phyloP scores from a whole-genome alignment of 1,140 invertebrate genomes.

The Sipha flava region DNA sequence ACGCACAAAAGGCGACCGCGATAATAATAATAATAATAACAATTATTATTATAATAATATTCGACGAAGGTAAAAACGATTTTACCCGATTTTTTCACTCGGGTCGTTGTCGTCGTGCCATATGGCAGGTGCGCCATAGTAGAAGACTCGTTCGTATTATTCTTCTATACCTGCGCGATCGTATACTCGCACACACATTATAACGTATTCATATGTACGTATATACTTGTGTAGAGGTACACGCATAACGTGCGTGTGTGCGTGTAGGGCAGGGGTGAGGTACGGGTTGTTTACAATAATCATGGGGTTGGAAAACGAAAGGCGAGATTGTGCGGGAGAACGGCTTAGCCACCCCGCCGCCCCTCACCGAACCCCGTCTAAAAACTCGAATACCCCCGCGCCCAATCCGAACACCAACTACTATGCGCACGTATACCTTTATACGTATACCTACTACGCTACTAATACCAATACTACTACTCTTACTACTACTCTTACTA shows the following conservation, averaged over 20 bases:
- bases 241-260: background rate
- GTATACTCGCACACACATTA: background rate
- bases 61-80: background rate
- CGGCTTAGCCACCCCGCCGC: background rate
- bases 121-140: slow-evolving; percentile 15
- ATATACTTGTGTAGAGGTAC: background rate
- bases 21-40: background rate
- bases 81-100: background rate
- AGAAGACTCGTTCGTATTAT: background rate
- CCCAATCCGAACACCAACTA: background rate
- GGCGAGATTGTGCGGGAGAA: slow-evolving; percentile 19
- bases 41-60: background rate
- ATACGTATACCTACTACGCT: too few relatives aligned
- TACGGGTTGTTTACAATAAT: slow-evolving; percentile 20
- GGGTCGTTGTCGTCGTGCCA: background rate
- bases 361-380: background rate
- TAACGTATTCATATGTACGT: background rate
- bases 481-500: too few relatives aligned
- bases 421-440: background rate
- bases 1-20: background rate
- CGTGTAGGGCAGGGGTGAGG: background rate
- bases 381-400: background rate
- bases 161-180: too few relatives aligned
- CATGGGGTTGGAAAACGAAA: slow-evolving; percentile 26
- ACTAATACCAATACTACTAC: too few relatives aligned